Percentiles rank a stretch among this genome's conserved stretches.
These are phyloP conservation scores for Bubo scandiacus DNA, from an alignment of 2,113 vertebrate species.

Conservation along the genomic window DNA sequence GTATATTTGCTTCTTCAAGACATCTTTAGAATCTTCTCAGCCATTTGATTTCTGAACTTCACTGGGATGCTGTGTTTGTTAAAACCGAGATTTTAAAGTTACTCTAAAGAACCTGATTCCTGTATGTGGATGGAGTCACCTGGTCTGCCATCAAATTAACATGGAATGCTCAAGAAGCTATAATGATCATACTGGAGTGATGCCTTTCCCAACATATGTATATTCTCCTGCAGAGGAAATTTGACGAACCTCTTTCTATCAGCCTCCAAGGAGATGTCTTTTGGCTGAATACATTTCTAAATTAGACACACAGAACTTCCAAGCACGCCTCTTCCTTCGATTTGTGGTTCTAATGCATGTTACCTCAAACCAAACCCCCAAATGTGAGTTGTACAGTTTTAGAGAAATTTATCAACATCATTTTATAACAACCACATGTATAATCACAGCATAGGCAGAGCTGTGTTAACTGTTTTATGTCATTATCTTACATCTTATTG, in stretches of 20 bases:
- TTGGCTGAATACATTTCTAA: background rate
- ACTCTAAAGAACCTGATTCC: background rate
- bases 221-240: background rate
- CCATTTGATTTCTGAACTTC: background rate
- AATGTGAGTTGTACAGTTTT: background rate
- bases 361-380: constrained; percentile 21
- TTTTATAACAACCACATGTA: constrained; percentile 15
- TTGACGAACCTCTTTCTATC: background rate
- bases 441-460: background rate
- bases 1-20: background rate
- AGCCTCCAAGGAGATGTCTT: background rate
- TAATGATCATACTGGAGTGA: background rate
- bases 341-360: background rate
- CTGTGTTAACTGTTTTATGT: background rate
- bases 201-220: background rate
- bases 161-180: background rate
- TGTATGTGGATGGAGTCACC: background rate
- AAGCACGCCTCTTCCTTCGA: background rate
- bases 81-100: background rate
- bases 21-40: background rate
- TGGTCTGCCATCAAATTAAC: background rate
- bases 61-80: background rate
- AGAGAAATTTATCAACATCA: background rate
- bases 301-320: background rate
- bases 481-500: background rate